Evolutionary conservation across 2,888 invertebrate genomes (phyloP).

Genomic region (Polydrusus cervinus): DNA sequence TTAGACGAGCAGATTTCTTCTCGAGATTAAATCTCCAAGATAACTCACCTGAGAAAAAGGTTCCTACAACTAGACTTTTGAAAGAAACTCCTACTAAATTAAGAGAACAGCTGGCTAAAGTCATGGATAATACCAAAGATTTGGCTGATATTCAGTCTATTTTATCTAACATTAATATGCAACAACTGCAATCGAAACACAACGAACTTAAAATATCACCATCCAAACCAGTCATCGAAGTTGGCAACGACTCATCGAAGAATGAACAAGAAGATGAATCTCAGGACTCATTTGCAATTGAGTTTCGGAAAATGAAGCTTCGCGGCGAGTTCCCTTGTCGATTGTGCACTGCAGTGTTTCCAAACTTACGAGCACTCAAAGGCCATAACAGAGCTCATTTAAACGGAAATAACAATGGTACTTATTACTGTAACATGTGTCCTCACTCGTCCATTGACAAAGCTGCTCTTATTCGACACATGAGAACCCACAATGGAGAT

Average conservation of each 20-base stretch:
- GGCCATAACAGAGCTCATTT: slow-evolving; percentile 92
- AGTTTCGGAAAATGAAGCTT: slow-evolving; percentile 91
- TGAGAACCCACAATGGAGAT: slow-evolving; percentile 96
- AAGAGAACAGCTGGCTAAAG: slow-evolving; percentile 63
- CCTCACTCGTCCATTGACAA: slow-evolving; percentile 92
- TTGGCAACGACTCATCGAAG: slow-evolving; percentile 62
- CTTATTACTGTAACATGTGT: slow-evolving; percentile 95
- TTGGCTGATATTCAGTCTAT: slow-evolving; percentile 91
- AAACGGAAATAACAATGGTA: slow-evolving; percentile 82
- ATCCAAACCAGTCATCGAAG: slow-evolving; percentile 52
- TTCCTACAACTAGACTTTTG: slow-evolving; percentile 31
- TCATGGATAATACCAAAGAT: slow-evolving; percentile 79
- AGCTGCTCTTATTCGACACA: slow-evolving; percentile 91
- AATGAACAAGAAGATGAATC: slow-evolving; percentile 81
- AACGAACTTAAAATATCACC: slow-evolving; percentile 56
- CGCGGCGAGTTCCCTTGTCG: slow-evolving; percentile 93
- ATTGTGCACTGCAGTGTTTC: slow-evolving; percentile 90
- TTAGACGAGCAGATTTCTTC: slow-evolving; percentile 85
- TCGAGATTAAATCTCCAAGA: slow-evolving; percentile 86
- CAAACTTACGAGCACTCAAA: slow-evolving; percentile 91
- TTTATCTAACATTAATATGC: slow-evolving; percentile 83
- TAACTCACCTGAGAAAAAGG: slow-evolving; percentile 73
- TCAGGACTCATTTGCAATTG: slow-evolving; percentile 88
- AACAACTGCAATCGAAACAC: slow-evolving; percentile 74
- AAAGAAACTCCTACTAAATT: slow-evolving; percentile 60